Base-by-base conservation (phyloP, 2,113 vertebrate genomes). In the Scophthalmus maximus region DNA sequence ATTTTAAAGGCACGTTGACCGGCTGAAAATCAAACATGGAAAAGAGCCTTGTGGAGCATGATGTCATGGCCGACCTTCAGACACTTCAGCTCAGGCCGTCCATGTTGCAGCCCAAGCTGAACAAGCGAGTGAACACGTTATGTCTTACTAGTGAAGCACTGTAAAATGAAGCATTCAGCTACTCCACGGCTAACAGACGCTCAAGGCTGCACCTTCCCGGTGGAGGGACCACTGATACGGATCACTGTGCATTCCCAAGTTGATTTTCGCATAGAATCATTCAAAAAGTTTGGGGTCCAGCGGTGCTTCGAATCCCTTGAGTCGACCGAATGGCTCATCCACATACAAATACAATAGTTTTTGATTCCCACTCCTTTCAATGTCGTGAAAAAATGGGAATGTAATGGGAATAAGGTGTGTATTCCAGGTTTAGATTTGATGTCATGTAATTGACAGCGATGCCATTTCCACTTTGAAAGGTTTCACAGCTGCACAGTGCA, bases 1-100 rank as follows among this genome's bases (percentile, higher is more conserved):
- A 12, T 73, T 65, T 20, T 44, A 64, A 57, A 47, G 47, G 49
- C 23, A 32, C 26, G 32, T 6, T 25, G 49, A 76, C 20, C 15
- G 10, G 11, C 29, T 73, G 34, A 27, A 8, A 52, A 27, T 9
- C 6, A 27, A 52, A n/a, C 7, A n/a, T 23, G 44, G n/a, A 17
- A 17, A 22, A 36, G 52, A 59, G 20, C 52, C 29, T 17, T 56
- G 6, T n/a, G 27, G 9, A 17, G 11, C 27, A 0, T 6, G 1
- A 56, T 32, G 27, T n/a, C 27, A n/a, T 32, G 27, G 2, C 51
- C 22, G 12, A 46, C 42, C 42, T 46, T 46, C 42, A 46, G 42
- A n/a, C 42, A 20, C 6, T 46, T 46, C 8, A n/a, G 42, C 36
- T 40, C 5, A 15, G 12, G 4, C 26, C 55, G 11, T 47, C 17